Evolutionary conservation across 2,797 vertebrate genomes (phyloP).

Genomic region (Heteromormyrus szaboi): DNA sequence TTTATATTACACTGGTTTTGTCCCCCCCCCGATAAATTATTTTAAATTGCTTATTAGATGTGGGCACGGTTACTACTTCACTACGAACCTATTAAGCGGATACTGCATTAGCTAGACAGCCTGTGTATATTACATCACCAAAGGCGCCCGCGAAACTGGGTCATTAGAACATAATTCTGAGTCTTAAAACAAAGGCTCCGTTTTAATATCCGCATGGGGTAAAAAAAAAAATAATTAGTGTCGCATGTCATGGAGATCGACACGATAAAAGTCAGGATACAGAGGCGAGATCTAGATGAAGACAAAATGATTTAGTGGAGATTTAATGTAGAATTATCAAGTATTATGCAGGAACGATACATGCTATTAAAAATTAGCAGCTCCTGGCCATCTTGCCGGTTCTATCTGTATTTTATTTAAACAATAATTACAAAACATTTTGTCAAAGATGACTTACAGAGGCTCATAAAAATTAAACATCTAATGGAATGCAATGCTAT

Average conservation of each 20-base stretch:
- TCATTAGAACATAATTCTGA: constrained; percentile 2
- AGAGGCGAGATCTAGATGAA: not conserved
- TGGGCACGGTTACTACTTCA: not conserved
- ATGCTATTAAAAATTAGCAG: not conserved
- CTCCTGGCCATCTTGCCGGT: not conserved
- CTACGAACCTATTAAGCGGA: not conserved
- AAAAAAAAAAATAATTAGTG: not conserved
- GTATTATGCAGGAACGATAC: not conserved
- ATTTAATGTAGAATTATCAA: not conserved
- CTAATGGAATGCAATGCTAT: not conserved
- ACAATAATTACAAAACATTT: constrained; percentile 7
- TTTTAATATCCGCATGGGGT: not conserved
- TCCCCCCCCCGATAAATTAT: not conserved
- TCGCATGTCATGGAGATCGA: not conserved
- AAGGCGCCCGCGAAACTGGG: not conserved
- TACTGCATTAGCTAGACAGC: not conserved
- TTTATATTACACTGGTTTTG: not conserved
- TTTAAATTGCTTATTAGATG: constrained; percentile 1
- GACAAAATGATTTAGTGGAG: not conserved
- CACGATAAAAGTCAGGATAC: not conserved
- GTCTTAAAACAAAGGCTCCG: not conserved
- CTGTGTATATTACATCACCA: not conserved
- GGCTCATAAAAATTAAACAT: not conserved
- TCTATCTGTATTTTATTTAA: not conserved
- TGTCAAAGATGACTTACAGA: not conserved